Evolutionary conservation across 1,140 invertebrate species (phyloP).

Genomic region (Acromyrmex charruanus): DNA sequence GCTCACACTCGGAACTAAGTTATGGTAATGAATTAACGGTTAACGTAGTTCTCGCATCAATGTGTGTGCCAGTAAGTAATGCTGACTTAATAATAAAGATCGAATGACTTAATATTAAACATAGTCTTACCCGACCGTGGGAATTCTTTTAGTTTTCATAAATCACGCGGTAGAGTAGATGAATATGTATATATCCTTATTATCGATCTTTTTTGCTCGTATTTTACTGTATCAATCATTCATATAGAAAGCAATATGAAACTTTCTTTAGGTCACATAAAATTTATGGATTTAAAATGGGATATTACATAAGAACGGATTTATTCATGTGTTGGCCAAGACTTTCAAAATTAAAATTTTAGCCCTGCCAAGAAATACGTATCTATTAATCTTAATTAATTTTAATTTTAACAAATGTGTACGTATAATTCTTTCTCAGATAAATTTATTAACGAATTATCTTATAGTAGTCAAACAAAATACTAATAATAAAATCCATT

Average conservation of each 20-base stretch:
- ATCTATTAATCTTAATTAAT: conserved; percentile 31
- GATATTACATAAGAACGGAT: not conserved
- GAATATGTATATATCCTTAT: not conserved
- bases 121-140: not conserved
- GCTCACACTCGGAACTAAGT: conserved; percentile 15
- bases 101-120: not conserved
- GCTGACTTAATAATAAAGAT: conserved; percentile 9
- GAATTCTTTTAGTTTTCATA: not conserved
- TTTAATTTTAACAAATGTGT: conserved; percentile 14
- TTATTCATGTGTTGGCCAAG: not conserved
- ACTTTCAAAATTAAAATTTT: not conserved
- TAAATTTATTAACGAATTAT: not conserved
- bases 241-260: not conserved
- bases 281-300: not conserved
- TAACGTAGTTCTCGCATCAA: not conserved
- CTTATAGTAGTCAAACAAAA: not conserved
- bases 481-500: conserved; percentile 24
- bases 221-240: not conserved
- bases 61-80: not conserved
- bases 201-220: not conserved
- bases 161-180: not conserved
- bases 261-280: not conserved
- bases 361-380: too few species aligned
- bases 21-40: conserved; percentile 25
- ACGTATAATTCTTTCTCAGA: not conserved